A percentile compares a stretch with the other conserved stretches of the same genome.
These are phyloP conservation scores for Colletes collaris DNA, from an alignment of 2,888 invertebrate species.

Conservation along the genomic window DNA sequence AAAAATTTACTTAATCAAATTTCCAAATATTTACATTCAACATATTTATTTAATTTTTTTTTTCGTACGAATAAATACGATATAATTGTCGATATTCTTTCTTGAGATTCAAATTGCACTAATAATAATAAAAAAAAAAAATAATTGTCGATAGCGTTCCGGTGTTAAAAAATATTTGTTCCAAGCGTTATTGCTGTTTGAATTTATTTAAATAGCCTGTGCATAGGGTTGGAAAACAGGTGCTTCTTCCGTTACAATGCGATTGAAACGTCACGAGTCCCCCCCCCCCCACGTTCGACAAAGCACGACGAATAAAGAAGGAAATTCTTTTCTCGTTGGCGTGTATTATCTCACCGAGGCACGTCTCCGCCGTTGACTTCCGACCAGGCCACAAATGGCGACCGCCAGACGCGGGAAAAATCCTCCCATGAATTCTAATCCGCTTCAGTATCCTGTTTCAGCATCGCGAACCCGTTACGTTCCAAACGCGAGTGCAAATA, in stretches of 20 bases:
- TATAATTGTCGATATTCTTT: no score
- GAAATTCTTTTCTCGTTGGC: constrained; percentile 30
- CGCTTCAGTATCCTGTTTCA: constrained; percentile 62
- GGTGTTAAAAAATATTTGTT: no score
- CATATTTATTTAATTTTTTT: no score
- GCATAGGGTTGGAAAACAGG: neutral
- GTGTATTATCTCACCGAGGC: constrained; percentile 62
- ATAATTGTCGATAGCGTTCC: no score
- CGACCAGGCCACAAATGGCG: constrained; percentile 74
- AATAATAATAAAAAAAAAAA: no score
- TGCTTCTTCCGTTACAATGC: neutral
- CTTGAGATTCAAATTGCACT: no score
- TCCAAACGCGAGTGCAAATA: constrained; percentile 17
- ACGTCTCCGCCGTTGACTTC: constrained; percentile 72
- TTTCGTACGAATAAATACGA: no score
- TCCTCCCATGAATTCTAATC: constrained; percentile 73
- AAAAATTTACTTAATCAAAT: no score
- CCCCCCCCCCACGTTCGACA: neutral
- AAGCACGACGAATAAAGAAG: constrained; percentile 37
- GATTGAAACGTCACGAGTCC: neutral
- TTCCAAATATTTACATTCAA: neutral
- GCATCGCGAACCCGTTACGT: constrained; percentile 57
- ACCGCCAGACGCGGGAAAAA: constrained; percentile 61
- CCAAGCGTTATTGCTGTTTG: no score
- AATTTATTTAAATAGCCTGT: no score